A percentile compares a stretch with the other conserved stretches of the same genome.
phyloP scores from a whole-genome alignment of 2,113 vertebrate species.

The Elephantulus edwardii region DNA sequence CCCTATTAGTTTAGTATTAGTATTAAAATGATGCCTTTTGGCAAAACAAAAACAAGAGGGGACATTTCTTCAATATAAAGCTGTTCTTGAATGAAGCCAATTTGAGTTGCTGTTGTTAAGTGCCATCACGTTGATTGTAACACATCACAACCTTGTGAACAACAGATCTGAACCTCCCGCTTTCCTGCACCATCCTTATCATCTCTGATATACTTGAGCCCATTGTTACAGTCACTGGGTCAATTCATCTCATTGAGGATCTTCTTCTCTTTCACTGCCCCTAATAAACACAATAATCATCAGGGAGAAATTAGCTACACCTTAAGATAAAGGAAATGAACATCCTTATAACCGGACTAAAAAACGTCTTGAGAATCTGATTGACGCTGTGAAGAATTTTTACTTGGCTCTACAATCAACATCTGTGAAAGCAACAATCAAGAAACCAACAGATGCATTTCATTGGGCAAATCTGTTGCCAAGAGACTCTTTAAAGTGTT shows the following conservation, averaged over 20 bases:
- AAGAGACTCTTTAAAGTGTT: too few species aligned
- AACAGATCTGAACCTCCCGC: neutral
- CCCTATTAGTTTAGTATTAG: constrained; percentile 9
- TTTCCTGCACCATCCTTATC: neutral
- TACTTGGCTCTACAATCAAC: too few species aligned
- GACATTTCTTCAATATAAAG: neutral
- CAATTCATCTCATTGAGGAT: neutral
- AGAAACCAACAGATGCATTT: too few species aligned
- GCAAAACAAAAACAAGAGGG: neutral
- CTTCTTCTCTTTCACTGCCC: neutral
- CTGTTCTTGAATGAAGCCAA: neutral
- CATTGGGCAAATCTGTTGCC: too few species aligned
- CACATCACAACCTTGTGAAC: too few species aligned
- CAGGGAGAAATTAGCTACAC: too few species aligned
- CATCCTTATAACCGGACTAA: too few species aligned
- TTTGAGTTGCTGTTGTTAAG: neutral
- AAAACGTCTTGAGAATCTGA: too few species aligned
- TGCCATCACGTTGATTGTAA: neutral
- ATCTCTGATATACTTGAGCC: neutral
- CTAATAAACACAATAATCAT: too few species aligned
- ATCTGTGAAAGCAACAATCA: too few species aligned
- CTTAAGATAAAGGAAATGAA: too few species aligned
- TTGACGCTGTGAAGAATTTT: too few species aligned
- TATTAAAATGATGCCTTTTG: neutral
- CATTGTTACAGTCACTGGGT: neutral